Evolutionary conservation across 2,888 invertebrate genomes (phyloP), one percentile per base, ranked within the genome.

Genomic region (Cynaeus angustus): DNA sequence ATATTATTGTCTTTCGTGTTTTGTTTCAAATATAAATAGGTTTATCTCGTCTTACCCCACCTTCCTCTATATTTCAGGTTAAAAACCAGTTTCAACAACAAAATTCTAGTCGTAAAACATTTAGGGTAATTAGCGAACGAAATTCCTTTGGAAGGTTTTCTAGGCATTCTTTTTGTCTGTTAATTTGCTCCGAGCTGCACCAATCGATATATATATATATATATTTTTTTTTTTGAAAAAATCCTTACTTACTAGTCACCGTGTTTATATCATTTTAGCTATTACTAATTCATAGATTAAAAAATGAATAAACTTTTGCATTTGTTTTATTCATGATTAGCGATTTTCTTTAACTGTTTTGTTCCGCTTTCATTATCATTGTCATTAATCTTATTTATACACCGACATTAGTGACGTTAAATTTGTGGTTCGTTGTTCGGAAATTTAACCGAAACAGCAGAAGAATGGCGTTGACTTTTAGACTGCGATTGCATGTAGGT

Each of bases 391-490:
- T 41, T 64, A 80, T 83, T 82, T 82, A 82, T 83, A 82, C 83
- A 82, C 83, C 79, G 82, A 81, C 83, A 79, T 75, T 62, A 61
- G 66, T 66, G 50, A 59, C 66, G 50, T 46, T 66, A 52, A 58
- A 58, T 66, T 66, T 79, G 73, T 75, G 74, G 76, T 78, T 79
- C 83, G 79, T 85, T 82, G 82, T 85, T 86, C 85, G 86, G 86
- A 86, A 88, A 87, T 87, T 86, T 87, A 73, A 77, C 83, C 86
- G 88, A 86, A 88, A 88, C 88, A 86, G 80, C 86, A 89, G 81
- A 89, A 89, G 87, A 88, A 87, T 77, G 87, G 85, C 83, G 89
- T 89, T 79, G 89, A 89, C 69, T 86, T 85, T 77, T n/a, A n/a
- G 89, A 89, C 85, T 89, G 89, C 81, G 86, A 89, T 86, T 89